Base-by-base conservation (phyloP, 2,888 invertebrate genomes). In the Lasioglossum oenotherae region DNA sequence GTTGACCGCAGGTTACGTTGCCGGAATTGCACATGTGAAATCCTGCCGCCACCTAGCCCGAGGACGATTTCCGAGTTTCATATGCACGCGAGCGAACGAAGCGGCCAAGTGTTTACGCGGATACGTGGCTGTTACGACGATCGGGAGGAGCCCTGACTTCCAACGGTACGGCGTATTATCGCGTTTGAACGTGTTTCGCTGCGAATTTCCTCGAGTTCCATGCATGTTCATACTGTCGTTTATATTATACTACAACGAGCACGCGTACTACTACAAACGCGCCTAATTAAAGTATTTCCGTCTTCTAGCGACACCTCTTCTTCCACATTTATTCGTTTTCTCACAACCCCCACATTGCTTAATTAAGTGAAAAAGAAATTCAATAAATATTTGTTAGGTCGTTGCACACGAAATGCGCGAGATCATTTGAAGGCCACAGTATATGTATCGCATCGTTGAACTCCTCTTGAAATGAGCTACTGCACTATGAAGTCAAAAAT, bases 11-110 rank as follows among this genome's bases (percentile, higher is more conserved):
- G 69, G 23, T 80, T 80, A 73, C 78, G 31, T 67, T 35, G 8
- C n/a, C 46, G 80, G 80, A 84, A 87, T 88, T 78, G 71, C 60
- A 44, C 86, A 27, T 53, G 74, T 44, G 53, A 78, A 81, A 77
- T 85, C 81, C 27, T 10, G 44, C 35, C 57, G 44, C n/a, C 27
- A 27, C 4, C 69, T 53, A 46, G 35, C 49, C 44, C 41, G 31
- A 38, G 82, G 60, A 64, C 72, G 57, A 79, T 44, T 74, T 67
- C n/a, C 72, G 64, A 72, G 57, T 19, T 35, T 31, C 19, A 64
- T 53, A n/a, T 64, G 19, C 35, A 38, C 57, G 23, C 19, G 53
- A 64, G 60, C 49, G 60, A 64, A 78, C 72, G 41, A 14, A 53
- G 38, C 38, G 74, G 60, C 8, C 67, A 19, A 78, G 73, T 41